Evolutionary conservation across 1,140 invertebrate genomes (phyloP).

Genomic region (Nymphalis io): DNA sequence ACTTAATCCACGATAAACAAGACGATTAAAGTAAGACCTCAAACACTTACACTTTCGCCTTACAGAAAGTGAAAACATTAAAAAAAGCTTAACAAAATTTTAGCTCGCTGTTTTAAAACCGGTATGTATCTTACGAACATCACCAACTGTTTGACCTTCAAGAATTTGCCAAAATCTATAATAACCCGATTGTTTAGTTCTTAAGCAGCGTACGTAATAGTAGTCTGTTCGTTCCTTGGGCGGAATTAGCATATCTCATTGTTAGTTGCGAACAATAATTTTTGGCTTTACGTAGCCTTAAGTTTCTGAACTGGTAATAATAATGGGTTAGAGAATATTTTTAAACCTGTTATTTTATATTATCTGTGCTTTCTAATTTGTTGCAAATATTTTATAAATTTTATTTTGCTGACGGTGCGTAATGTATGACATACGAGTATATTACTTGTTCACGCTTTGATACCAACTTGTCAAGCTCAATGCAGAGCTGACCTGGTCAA

Average conservation of each 20-base stretch:
- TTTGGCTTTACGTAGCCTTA: slow-evolving; percentile 32
- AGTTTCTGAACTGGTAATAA: slow-evolving; percentile 16
- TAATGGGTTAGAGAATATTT: slow-evolving; percentile 12
- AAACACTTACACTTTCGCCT: neutral
- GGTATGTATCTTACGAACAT: neutral
- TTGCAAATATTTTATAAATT: neutral
- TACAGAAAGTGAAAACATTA: neutral
- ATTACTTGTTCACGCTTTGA: no score
- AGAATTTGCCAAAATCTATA: slow-evolving; percentile 36
- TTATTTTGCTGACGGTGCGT: neutral
- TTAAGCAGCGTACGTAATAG: slow-evolving; percentile 34
- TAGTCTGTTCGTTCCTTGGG: slow-evolving; percentile 28
- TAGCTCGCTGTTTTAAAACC: neutral
- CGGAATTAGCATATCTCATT: slow-evolving; percentile 42
- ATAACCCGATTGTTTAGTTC: slow-evolving; percentile 24
- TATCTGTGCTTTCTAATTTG: slow-evolving; percentile 20
- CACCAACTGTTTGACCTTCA: slow-evolving; percentile 22
- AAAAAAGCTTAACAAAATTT: neutral
- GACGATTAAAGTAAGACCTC: slow-evolving; percentile 6
- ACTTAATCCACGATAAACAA: slow-evolving; percentile 12
- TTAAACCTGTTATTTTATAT: slow-evolving; percentile 6
- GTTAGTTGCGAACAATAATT: slow-evolving; percentile 41
- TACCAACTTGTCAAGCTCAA: no score
- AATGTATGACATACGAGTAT: no score
- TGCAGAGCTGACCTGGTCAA: no score